Evolutionary conservation across 2,888 invertebrate species (phyloP).

Genomic region (Dynastes tityus): DNA sequence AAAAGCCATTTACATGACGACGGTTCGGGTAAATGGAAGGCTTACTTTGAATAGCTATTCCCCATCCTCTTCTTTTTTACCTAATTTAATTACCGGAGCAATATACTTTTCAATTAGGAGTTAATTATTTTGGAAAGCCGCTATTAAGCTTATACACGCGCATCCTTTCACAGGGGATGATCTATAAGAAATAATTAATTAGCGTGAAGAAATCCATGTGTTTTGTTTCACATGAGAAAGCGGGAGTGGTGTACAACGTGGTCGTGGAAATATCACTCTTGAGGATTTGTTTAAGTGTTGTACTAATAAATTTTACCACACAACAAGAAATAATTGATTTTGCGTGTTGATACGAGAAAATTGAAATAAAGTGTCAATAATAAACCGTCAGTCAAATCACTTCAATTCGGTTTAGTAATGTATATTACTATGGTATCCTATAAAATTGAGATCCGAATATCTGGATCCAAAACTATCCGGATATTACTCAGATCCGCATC

Average conservation of each 20-base stretch:
- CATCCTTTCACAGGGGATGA: not conserved
- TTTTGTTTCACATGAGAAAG: conserved; percentile 7
- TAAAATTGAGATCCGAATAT: no score
- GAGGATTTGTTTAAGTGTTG: conserved; percentile 4
- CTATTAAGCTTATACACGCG: conserved; percentile 11
- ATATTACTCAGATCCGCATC: no score
- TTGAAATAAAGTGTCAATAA: not conserved
- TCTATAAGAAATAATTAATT: conserved; percentile 29
- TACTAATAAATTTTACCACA: not conserved
- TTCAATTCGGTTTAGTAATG: no score
- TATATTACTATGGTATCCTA: no score
- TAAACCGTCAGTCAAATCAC: not conserved
- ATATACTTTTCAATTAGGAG: conserved; percentile 37
- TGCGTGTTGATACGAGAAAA: not conserved
- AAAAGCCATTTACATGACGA: conserved; percentile 21
- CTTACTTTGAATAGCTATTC: conserved; percentile 11
- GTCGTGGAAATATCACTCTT: not conserved
- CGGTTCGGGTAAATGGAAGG: conserved; percentile 4
- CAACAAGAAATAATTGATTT: not conserved
- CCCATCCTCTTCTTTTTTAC: conserved; percentile 4
- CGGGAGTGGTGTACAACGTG: not conserved
- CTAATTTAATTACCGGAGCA: conserved; percentile 28
- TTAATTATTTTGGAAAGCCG: conserved; percentile 31
- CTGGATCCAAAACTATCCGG: no score
- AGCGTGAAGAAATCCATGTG: conserved; percentile 8